Evolutionary conservation across 92 coral and sea anemone species (phyloP).

Genomic region (Porites evermanni): DNA sequence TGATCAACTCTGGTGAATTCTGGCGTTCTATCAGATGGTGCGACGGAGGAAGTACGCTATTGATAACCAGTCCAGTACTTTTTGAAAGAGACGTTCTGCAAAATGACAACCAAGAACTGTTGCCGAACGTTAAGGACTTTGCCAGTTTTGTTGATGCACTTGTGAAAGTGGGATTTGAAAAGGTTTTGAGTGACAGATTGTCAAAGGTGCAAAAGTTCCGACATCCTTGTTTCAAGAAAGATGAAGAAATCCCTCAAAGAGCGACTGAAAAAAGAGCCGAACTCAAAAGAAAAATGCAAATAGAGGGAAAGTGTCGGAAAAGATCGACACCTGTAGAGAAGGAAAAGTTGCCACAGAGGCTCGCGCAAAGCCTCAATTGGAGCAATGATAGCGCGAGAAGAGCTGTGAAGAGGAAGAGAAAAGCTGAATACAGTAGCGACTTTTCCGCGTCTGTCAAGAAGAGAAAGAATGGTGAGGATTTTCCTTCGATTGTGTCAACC

Average conservation of each 20-base stretch:
- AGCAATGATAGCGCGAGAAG: not conserved
- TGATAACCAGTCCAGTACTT: constrained; percentile 3
- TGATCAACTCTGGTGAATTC: constrained; percentile 3
- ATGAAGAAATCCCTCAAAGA: not conserved
- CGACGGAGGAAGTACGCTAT: constrained; percentile 2
- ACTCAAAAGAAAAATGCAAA: not conserved
- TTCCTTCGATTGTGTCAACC: not conserved
- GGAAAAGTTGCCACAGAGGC: not conserved
- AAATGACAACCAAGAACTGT: not conserved
- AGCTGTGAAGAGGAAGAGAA: not conserved
- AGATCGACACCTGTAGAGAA: not conserved
- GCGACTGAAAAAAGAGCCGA: not conserved
- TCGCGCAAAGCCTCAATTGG: not conserved
- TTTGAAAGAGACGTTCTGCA: constrained; percentile 18
- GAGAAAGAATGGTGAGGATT: not conserved
- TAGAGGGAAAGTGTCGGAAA: not conserved
- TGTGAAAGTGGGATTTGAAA: not conserved
- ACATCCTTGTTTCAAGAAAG: constrained; percentile 3
- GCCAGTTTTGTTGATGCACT: constrained; percentile 4
- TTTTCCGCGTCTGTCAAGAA: not conserved
- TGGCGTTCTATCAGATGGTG: constrained; percentile 40
- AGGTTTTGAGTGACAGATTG: not conserved
- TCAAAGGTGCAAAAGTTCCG: constrained; percentile 24
- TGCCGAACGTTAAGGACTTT: not conserved
- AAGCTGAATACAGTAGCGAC: not conserved